Conservation (phyloP, 2,888 invertebrate species). For the Bimastos eiseni region DNA sequence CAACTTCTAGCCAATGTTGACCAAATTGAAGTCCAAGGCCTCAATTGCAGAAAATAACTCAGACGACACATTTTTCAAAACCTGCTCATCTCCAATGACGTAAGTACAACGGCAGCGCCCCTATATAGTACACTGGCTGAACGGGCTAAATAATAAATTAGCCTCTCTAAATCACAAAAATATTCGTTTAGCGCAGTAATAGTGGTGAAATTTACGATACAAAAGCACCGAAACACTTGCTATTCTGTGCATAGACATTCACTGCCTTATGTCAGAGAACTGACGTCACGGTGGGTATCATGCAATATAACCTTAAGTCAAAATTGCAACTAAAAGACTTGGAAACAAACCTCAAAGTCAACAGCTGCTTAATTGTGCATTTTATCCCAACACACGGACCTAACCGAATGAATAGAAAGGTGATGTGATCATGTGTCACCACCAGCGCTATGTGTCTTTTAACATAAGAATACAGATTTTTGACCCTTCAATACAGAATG, state of each 20-base stretch:
- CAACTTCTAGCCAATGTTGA: not conserved
- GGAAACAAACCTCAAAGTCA: not conserved
- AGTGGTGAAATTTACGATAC: not conserved
- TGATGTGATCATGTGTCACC: too few relatives aligned
- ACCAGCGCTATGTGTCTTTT: too few relatives aligned
- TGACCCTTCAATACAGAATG: too few relatives aligned
- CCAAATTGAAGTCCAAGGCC: not conserved
- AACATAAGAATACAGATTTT: too few relatives aligned
- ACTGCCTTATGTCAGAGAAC: not conserved
- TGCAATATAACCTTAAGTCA: not conserved
- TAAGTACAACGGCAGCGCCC: not conserved
- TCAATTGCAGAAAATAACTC: not conserved
- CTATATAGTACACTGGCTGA: not conserved
- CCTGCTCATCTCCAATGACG: not conserved
- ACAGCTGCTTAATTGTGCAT: not conserved
- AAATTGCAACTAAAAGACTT: not conserved
- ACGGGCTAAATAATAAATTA: not conserved
- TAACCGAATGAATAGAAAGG: too few relatives aligned
- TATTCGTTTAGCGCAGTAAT: not conserved
- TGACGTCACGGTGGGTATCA: not conserved
- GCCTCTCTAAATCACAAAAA: not conserved
- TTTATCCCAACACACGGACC: too few relatives aligned
- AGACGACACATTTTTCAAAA: not conserved
- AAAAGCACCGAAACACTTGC: not conserved
- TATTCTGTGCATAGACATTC: not conserved